Base-by-base conservation (phyloP, 2,113 vertebrate genomes). In the Toxotes jaculatrix region DNA sequence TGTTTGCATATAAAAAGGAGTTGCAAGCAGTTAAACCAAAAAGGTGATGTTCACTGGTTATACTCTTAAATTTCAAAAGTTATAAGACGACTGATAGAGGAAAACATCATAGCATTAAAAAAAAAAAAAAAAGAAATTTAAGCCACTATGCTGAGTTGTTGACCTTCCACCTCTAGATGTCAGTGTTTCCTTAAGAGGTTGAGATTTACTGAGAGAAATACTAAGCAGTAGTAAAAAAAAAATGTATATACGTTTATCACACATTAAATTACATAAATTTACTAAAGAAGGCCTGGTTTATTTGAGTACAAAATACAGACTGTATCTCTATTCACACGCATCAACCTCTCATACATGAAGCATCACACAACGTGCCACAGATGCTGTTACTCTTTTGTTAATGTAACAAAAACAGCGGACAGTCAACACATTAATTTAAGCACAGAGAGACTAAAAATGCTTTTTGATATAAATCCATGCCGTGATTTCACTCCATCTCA, bases 361-460 rank as follows among this genome's bases (percentile, higher is more conserved):
- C 62, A 56, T 79, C 69, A 43, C 32, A 53, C 73, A 72, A 74
- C 51, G 61, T 79, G 60, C 76, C 78, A 82, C 51, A 59, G 65
- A 78, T 43, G 69, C 74, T 40, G 64, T 64, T 45, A 72, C 36
- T 87, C 75, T 88, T 84, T 90, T 92, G 90, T 91, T 92, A 92
- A 91, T 89, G 80, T 92, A 93, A 93, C 88, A 91, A 92, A 92
- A 87, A 81, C 70, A 88, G 63, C 79, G 1, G 60, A 91, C 81
- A 74, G 62, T 65, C 53, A 53, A 76, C 32, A 45, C 38, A 53
- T 69, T 70, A 55, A 61, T 79, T 81, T 60, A 74, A 64, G 77
- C 61, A 81, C 71, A 81, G 40, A 65, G 53, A 74, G 80, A 55
- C 61, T 70, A 67, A 16, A 72, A 69, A 84, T 21, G 21, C 45